Evolutionary conservation across 1,140 invertebrate species (phyloP).

Genomic region (Battus philenor): DNA sequence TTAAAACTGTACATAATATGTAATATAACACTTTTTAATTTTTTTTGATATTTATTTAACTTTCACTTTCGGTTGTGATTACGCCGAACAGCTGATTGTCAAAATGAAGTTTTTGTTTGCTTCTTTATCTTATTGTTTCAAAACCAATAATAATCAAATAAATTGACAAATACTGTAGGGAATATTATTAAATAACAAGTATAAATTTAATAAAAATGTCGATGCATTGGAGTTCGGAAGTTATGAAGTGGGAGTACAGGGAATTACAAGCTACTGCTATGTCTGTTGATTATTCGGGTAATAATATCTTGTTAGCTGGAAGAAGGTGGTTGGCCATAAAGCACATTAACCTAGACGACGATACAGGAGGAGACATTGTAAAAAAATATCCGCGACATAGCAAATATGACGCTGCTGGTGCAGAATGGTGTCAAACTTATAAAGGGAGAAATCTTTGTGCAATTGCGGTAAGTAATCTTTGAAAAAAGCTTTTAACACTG

Average conservation of each 20-base stretch:
- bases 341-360: conserved; percentile 81
- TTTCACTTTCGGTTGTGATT: too few species aligned
- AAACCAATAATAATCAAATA: neutral
- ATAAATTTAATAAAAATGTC: conserved; percentile 46
- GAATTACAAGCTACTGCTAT: conserved; percentile 92
- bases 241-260: conserved; percentile 73
- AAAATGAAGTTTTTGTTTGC: neutral
- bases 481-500: too few species aligned
- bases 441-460: conserved; percentile 89
- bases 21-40: too few species aligned
- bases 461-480: conserved; percentile 86
- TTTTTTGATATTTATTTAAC: neutral
- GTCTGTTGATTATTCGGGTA: conserved; percentile 91
- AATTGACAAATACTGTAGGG: too few species aligned
- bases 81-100: conserved; percentile 22
- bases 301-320: conserved; percentile 89
- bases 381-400: conserved; percentile 90
- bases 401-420: conserved; percentile 94
- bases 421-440: conserved; percentile 93
- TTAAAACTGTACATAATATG: too few species aligned
- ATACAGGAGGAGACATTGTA: conserved; percentile 82
- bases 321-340: conserved; percentile 89
- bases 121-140: conserved; percentile 9
- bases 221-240: conserved; percentile 72
- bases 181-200: too few species aligned